Conservation (phyloP, 2,113 vertebrate genomes). For the Vombatus ursinus region DNA sequence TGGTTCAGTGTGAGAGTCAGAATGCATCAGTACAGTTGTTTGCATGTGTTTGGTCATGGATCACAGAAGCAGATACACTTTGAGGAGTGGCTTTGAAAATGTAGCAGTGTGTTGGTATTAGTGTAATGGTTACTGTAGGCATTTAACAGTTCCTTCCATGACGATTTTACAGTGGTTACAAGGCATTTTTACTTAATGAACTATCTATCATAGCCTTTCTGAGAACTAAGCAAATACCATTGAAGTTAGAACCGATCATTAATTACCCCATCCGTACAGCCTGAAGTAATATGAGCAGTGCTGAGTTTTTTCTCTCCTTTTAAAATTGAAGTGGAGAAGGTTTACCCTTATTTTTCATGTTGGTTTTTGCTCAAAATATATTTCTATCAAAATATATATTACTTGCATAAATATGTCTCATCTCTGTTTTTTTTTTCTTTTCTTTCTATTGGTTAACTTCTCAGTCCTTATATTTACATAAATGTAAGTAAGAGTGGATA, state of each 20-base stretch:
- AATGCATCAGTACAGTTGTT: neutral
- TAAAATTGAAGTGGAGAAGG: neutral
- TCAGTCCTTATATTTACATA: neutral
- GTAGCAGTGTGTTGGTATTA: neutral
- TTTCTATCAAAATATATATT: neutral
- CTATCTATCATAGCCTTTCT: neutral
- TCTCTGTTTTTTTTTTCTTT: too few species aligned
- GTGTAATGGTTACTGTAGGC: neutral
- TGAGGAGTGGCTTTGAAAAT: conserved; percentile 18
- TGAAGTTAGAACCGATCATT: conserved; percentile 5
- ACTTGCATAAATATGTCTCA: neutral
- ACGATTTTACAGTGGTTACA: neutral
- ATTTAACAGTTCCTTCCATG: conserved; percentile 20
- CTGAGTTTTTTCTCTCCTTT: neutral
- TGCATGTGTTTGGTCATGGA: neutral
- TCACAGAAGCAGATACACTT: conserved; percentile 33
- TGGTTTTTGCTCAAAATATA: neutral
- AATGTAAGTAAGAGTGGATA: neutral
- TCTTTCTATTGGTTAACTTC: neutral
- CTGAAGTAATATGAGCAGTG: neutral
- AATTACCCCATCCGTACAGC: neutral
- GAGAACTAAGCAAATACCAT: conserved; percentile 5
- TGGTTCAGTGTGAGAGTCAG: neutral
- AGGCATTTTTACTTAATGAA: conserved; percentile 15
- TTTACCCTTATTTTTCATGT: neutral